A percentile compares a stretch with the other conserved stretches of the same genome.
Evolutionary conservation across 2,888 invertebrate species (phyloP).

Genomic region (Eurois occulta): DNA sequence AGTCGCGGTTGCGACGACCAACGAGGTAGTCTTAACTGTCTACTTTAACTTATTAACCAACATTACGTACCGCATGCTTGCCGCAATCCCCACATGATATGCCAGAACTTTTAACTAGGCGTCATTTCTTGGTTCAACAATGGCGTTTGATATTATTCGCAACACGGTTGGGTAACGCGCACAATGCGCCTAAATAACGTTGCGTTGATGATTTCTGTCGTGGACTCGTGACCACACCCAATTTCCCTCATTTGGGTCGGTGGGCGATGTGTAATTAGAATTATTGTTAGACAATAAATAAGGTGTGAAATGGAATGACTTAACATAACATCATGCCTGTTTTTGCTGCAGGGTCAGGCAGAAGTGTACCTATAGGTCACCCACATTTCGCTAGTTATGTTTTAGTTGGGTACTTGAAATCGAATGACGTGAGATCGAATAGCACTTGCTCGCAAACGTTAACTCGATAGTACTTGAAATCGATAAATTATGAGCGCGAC

Average conservation of each 20-base stretch:
- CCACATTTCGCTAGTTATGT: background rate
- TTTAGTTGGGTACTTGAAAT: too few species aligned
- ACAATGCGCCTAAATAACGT: conserved; percentile 51
- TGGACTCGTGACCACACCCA: conserved; percentile 49
- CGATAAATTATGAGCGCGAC: too few species aligned
- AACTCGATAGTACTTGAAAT: too few species aligned
- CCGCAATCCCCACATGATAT: conserved; percentile 55
- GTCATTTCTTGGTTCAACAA: conserved; percentile 48
- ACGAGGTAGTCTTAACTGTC: background rate
- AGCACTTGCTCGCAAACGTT: too few species aligned
- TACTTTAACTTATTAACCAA: conserved; percentile 21
- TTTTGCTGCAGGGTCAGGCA: background rate
- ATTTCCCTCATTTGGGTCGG: conserved; percentile 61
- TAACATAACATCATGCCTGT: too few species aligned
- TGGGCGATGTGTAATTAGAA: conserved; percentile 44
- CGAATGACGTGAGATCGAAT: too few species aligned
- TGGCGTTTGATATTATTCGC: conserved; percentile 57
- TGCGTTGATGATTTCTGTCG: conserved; percentile 29
- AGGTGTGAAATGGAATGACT: background rate
- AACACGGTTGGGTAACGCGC: conserved; percentile 50
- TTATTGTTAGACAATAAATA: conserved; percentile 29
- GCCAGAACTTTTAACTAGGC: conserved; percentile 62
- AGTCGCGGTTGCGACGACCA: too few species aligned
- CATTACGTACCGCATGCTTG: conserved; percentile 2
- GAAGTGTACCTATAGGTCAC: background rate